Evolutionary conservation across 2,888 invertebrate species (phyloP).

Genomic region (Drosophila birchii): DNA sequence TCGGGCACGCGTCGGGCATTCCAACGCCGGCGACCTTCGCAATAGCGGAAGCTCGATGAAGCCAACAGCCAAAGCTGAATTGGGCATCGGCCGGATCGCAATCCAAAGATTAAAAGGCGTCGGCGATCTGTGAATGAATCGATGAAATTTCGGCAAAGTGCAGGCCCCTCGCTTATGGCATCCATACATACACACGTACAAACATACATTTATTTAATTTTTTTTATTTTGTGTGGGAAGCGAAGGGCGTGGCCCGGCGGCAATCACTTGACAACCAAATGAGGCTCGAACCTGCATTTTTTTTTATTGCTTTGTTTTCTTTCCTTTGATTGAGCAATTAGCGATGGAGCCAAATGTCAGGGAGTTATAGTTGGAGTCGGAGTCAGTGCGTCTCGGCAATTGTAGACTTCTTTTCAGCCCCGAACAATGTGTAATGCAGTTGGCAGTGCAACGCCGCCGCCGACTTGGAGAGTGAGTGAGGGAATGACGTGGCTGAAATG

Average conservation of each 20-base stretch:
- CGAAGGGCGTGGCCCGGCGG: conserved; percentile 23
- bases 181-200: too few species aligned
- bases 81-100: conserved; percentile 44
- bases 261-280: conserved; percentile 28
- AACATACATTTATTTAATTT: not conserved
- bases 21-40: conserved; percentile 46
- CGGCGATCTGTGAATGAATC: conserved; percentile 59
- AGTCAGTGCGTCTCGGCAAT: conserved; percentile 41
- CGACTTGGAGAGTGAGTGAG: conserved; percentile 25
- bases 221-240: conserved; percentile 2
- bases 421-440: conserved; percentile 28
- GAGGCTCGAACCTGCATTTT: conserved; percentile 14
- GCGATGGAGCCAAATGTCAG: conserved; percentile 59
- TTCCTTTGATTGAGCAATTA: conserved; percentile 56
- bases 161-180: conserved; percentile 5
- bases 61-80: conserved; percentile 30
- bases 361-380: conserved; percentile 6
- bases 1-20: conserved; percentile 64
- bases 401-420: conserved; percentile 34
- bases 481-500: conserved; percentile 68
- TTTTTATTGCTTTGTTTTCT: conserved; percentile 24
- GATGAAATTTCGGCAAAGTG: conserved; percentile 32
- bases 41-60: conserved; percentile 63
- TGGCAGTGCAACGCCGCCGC: conserved; percentile 42
- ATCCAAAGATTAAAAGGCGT: conserved; percentile 27